Conservation (phyloP, 1,140 invertebrate species). For the Triops cancriformis region DNA sequence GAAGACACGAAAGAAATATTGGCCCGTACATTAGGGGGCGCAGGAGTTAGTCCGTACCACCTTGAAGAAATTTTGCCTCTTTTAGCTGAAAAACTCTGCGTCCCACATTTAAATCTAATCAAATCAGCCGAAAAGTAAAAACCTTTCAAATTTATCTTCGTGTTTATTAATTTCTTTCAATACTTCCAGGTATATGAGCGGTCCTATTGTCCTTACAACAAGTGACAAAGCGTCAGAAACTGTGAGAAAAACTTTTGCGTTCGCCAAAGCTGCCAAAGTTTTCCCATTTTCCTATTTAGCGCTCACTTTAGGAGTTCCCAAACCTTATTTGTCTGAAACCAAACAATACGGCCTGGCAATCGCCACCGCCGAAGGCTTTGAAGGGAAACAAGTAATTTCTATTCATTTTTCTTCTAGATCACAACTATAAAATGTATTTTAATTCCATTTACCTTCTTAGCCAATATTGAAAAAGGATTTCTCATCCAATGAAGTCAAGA, state of each 20-base stretch:
- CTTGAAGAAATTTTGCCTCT: conserved; percentile 32
- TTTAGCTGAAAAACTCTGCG: neutral
- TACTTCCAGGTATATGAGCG: neutral
- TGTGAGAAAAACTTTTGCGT: neutral
- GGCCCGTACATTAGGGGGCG: conserved; percentile 27
- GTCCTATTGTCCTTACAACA: neutral
- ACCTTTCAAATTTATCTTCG: neutral
- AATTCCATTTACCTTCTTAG: conserved; percentile 36
- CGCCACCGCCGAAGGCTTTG: conserved; percentile 20
- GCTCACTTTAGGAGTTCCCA: conserved; percentile 14
- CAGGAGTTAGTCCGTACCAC: conserved; percentile 32
- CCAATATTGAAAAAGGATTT: conserved; percentile 29
- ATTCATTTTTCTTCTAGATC: too few relatives aligned
- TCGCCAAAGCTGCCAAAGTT: neutral
- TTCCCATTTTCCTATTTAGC: conserved; percentile 14
- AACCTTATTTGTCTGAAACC: neutral
- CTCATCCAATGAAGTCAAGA: conserved; percentile 30
- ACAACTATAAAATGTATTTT: conserved; percentile 29
- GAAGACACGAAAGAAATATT: neutral
- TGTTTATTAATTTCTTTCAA: neutral
- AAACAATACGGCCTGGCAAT: conserved; percentile 23
- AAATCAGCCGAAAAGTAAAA: conserved; percentile 1
- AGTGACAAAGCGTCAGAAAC: neutral
- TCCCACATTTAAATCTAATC: neutral
- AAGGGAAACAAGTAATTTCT: conserved; percentile 17